Conservation (phyloP, 2,888 invertebrate species). For the Chydorus sphaericus region DNA sequence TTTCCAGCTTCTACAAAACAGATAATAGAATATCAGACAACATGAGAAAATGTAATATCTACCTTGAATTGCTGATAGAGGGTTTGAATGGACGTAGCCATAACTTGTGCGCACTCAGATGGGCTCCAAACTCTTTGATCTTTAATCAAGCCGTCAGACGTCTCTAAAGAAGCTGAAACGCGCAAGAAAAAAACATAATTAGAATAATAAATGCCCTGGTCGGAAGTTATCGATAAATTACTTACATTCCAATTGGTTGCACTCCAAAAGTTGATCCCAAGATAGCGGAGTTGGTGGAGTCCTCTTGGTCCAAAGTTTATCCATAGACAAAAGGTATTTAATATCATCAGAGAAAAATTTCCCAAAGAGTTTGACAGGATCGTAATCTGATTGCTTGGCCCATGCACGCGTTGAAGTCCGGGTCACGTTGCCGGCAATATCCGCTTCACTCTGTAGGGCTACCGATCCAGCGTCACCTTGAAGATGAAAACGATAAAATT, state of each 20-base stretch:
- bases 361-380: conserved; percentile 69
- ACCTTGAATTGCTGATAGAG: conserved; percentile 44
- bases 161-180: too few species aligned
- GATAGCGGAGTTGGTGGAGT: conserved; percentile 65
- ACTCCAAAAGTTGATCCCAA: conserved; percentile 42
- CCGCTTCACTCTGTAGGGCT: conserved; percentile 31
- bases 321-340: conserved; percentile 82
- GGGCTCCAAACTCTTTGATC: conserved; percentile 70
- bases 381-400: conserved; percentile 71
- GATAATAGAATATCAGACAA: not conserved
- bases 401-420: conserved; percentile 65
- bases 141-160: conserved; percentile 29
- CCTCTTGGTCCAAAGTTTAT: conserved; percentile 85
- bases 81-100: conserved; percentile 47
- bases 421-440: conserved; percentile 38
- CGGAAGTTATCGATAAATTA: too few species aligned
- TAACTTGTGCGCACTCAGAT: conserved; percentile 54
- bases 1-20: conserved; percentile 4
- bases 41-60: not conserved
- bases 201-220: too few species aligned
- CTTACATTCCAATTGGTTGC: too few species aligned
- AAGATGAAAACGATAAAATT: conserved; percentile 1
- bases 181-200: conserved; percentile 16
- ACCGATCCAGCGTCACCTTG: conserved; percentile 17
- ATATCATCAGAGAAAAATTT: conserved; percentile 94